Evolutionary conservation across 2,113 vertebrate species (phyloP).

Genomic region (Galemys pyrenaicus): DNA sequence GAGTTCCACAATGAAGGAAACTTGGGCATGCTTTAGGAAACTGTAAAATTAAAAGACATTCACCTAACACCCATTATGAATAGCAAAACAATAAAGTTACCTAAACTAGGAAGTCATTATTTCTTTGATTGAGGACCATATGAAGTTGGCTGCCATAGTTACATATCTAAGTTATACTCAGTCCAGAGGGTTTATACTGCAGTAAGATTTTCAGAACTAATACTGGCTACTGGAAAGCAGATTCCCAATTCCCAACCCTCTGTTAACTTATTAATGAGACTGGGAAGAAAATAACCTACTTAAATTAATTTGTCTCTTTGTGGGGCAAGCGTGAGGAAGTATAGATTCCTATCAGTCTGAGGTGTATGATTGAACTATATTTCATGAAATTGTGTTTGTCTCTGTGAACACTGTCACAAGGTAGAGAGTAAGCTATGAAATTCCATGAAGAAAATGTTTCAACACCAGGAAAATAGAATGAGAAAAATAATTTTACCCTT

Average conservation of each 20-base stretch:
- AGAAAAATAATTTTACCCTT: not conserved
- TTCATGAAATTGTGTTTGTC: not conserved
- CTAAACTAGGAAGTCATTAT: not conserved
- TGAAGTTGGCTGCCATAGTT: not conserved
- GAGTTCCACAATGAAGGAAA: not conserved
- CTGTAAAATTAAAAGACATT: not conserved
- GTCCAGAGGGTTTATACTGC: not conserved
- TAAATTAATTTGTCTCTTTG: not conserved
- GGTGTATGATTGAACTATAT: not conserved
- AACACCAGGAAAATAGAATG: not conserved
- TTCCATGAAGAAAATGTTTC: not conserved
- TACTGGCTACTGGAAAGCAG: not conserved
- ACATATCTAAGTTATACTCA: not conserved
- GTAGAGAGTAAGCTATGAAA: not conserved
- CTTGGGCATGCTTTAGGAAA: not conserved
- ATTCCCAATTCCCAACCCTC: not conserved
- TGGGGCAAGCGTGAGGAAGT: not conserved
- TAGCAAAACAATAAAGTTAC: not conserved
- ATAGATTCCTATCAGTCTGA: not conserved
- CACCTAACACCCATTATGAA: not conserved
- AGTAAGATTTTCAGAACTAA: not conserved
- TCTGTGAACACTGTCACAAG: not conserved
- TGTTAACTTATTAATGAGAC: fast-evolving
- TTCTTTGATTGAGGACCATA: not conserved
- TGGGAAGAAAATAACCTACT: not conserved